Evolutionary conservation across 2,888 invertebrate genomes (phyloP).

Genomic region (Andrena flavipes): DNA sequence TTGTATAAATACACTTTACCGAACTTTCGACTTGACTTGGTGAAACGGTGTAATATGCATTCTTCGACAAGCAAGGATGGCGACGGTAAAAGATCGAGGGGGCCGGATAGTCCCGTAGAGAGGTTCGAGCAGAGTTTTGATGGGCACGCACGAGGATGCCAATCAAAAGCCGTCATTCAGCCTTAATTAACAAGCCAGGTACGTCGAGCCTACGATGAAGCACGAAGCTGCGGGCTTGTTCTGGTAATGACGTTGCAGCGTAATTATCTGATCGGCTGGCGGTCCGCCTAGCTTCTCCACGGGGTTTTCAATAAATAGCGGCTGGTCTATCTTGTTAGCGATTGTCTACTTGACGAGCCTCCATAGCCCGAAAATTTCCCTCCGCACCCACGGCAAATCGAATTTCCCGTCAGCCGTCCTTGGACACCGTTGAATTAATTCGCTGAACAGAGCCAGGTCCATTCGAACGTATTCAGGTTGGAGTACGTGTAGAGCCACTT

Average conservation of each 20-base stretch:
- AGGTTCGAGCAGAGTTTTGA: conserved; percentile 18
- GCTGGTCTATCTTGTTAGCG: conserved; percentile 38
- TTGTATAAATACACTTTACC: no score
- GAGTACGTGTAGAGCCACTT: no score
- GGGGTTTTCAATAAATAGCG: conserved; percentile 41
- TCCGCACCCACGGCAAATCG: conserved; percentile 29
- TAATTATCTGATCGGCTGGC: conserved; percentile 57
- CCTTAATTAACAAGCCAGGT: conserved; percentile 56
- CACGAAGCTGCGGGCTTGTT: conserved; percentile 38
- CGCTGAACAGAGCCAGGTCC: neutral
- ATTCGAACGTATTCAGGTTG: neutral
- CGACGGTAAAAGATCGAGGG: neutral
- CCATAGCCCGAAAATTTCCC: conserved; percentile 24
- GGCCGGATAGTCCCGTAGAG: neutral
- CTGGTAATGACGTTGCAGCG: conserved; percentile 58
- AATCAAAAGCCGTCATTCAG: conserved; percentile 62
- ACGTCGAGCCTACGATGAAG: conserved; percentile 44
- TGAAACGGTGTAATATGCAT: no score
- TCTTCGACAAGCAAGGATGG: neutral
- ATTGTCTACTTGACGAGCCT: neutral
- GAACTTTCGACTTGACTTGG: no score
- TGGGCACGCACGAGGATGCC: conserved; percentile 33
- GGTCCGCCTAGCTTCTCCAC: conserved; percentile 11
- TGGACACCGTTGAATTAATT: conserved; percentile 32
- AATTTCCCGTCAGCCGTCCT: conserved; percentile 30